Evolutionary conservation across 2,797 vertebrate species (phyloP).

Genomic region (Pipistrellus pipistrellus): DNA sequence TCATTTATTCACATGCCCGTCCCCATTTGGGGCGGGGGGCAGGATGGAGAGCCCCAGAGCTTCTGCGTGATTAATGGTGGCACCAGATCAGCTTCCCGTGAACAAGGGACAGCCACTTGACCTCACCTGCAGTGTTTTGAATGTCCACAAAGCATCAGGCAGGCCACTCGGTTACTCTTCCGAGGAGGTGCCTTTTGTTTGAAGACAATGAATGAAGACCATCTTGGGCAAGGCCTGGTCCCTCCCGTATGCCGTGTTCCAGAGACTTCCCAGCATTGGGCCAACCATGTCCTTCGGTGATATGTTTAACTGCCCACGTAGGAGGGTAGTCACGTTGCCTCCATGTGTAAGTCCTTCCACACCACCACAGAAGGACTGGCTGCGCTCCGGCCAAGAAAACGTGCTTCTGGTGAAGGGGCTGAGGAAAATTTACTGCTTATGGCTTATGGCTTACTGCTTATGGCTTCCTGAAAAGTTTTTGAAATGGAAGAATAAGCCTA

Average conservation of each 20-base stretch:
- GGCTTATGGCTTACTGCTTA: neutral
- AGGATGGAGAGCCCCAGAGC: neutral
- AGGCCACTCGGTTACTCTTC: no score
- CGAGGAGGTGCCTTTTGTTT: neutral
- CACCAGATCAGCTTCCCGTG: fast-evolving
- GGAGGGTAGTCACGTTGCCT: neutral
- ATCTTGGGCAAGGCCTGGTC: neutral
- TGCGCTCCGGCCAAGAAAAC: neutral
- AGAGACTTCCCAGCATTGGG: neutral
- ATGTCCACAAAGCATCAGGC: neutral
- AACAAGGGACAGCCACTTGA: fast-evolving
- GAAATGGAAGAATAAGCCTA: neutral
- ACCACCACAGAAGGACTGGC: neutral
- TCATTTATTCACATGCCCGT: neutral
- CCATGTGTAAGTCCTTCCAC: neutral
- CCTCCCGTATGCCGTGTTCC: neutral
- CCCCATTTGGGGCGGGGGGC: neutral
- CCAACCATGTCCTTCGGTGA: neutral
- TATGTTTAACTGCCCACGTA: neutral
- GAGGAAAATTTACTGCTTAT: neutral
- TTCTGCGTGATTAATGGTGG: fast-evolving
- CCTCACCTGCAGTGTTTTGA: neutral
- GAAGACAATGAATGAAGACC: neutral
- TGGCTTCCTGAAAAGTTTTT: neutral
- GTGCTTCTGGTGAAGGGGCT: neutral